Evolutionary conservation across 2,113 vertebrate species (phyloP), one percentile per base, ranked within the genome.

Genomic region (Euleptes europaea): DNA sequence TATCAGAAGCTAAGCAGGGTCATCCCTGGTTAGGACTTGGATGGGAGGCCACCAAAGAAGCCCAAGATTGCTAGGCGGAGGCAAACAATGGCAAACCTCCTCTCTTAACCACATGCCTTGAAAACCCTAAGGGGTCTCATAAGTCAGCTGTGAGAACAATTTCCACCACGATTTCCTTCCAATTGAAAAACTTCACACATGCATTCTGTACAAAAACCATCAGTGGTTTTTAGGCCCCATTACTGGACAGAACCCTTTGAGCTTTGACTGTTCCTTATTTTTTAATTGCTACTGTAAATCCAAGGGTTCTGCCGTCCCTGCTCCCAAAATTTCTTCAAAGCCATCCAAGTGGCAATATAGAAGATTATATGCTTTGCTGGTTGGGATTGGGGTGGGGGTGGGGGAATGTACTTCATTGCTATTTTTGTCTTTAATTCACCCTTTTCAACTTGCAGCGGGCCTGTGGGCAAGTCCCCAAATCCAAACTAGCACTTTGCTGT

Each of bases 351-450:
- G 86, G 94, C 88, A 94, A 80, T 82, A 79, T 79, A 79, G 89
- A 87, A 96, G 86, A 96, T 94, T 95, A 94, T 92, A 88, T 47
- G 87, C 91, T 93, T 86, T 95, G 94, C 69, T 49, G n/a, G 3
- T 70, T 84, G 57, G n/a, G 17, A 44, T 33, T 31, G 35, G 21
- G n/a, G 71, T 38, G 49, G n/a, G n/a, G n/a, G n/a, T n/a, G n/a
- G n/a, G n/a, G n/a, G n/a, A n/a, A n/a, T n/a, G 28, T 83, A 74
- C 82, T 75, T 38, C 57, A 81, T 91, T 94, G 84, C 95, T 96
- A 96, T 96, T 96, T 87, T 90, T 92, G 90, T 92, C 92, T 94
- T 91, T 93, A 95, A 95, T 95, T 95, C 91, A 93, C 89, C 94
- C 91, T 92, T 94, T 94, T 90, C 77, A 63, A 49, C 84, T 79